Evolutionary conservation across 2,113 vertebrate species (phyloP), one percentile per base, ranked within the genome.

Genomic region (Lepus europaeus): DNA sequence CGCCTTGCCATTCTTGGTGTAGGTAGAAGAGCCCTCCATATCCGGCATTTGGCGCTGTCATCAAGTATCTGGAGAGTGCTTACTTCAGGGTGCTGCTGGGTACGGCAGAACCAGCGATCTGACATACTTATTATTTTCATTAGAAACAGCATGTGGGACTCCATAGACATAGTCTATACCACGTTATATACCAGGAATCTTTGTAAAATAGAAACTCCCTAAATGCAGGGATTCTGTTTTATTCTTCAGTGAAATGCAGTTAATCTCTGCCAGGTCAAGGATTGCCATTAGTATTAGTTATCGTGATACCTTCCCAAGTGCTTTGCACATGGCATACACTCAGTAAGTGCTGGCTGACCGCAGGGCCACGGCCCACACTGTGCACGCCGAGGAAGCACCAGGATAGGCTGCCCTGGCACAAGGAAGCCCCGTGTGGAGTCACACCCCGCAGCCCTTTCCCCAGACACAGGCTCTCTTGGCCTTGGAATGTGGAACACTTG

Each of bases 191-290:
- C 16, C 31, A 82, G 61, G 83, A 63, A 63, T 82, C 49, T 90
- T 87, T 68, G 80, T 92, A 70, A 93, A 93, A 76, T 29, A 49
- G 68, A 91, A 53, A 64, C 9, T 59, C 16, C 45, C 87, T 39
- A 59, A 78, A 69, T 73, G 14, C 72, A n/a, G 23, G 80, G 69
- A n/a, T 33, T 6, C 36, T 33, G 0, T 89, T 87, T 69, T 74
- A 79, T 72, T 91, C 66, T 78, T 73, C 89, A 27, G 39, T 83
- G 33, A 96, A 89, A 81, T 45, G 7, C 39, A 80, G 70, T 68
- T 87, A 8, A 70, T 80, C 31, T 31, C 66, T 86, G 49, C 23
- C 53, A 14, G 76, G n/a, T 85, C 69, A 83, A 89, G 90, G 63
- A 51, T 27, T 68, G 29, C 49, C 45, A 13, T 68, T 84, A 68